A percentile compares a stretch with the other conserved stretches of the same genome.
Evolutionary conservation across 1,140 invertebrate species (phyloP).

Genomic region (Aphidius ervi): DNA sequence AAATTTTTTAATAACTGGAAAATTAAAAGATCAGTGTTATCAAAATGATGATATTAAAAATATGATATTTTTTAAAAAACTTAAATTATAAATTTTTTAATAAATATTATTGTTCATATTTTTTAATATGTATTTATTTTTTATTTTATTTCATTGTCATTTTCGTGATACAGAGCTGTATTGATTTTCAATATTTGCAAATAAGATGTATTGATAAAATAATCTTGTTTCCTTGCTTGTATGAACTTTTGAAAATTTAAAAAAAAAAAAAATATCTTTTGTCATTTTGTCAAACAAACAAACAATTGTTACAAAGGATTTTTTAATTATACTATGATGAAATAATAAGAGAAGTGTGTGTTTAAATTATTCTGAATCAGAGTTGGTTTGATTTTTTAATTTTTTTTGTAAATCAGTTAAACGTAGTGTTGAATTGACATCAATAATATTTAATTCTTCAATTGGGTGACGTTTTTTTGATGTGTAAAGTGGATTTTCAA

Average conservation of each 20-base stretch:
- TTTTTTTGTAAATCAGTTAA: conserved; percentile 23
- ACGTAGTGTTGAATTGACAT: conserved; percentile 32
- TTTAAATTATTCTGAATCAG: conserved; percentile 23
- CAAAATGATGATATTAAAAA: background rate
- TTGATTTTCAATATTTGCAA: background rate
- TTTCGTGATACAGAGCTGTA: background rate
- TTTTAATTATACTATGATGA: background rate
- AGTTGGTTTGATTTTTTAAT: background rate
- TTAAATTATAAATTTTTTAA: conserved; percentile 1
- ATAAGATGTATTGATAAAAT: background rate
- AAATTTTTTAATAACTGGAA: conserved; percentile 21
- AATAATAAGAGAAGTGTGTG: background rate
- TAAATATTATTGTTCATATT: background rate
- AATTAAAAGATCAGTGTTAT: background rate
- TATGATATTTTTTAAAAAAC: conserved; percentile 13
- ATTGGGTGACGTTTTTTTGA: conserved; percentile 29
- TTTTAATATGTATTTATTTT: background rate
- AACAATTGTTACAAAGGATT: too few relatives aligned
- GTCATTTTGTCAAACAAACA: background rate
- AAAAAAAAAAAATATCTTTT: background rate
- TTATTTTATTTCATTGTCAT: too few relatives aligned
- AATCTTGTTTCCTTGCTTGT: background rate
- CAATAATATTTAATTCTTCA: conserved; percentile 23
- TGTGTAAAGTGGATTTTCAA: conserved; percentile 47
- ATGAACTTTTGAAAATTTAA: background rate